phyloP scores from a whole-genome alignment of 2,888 invertebrate species.

The Noctuana brunneofusca region DNA sequence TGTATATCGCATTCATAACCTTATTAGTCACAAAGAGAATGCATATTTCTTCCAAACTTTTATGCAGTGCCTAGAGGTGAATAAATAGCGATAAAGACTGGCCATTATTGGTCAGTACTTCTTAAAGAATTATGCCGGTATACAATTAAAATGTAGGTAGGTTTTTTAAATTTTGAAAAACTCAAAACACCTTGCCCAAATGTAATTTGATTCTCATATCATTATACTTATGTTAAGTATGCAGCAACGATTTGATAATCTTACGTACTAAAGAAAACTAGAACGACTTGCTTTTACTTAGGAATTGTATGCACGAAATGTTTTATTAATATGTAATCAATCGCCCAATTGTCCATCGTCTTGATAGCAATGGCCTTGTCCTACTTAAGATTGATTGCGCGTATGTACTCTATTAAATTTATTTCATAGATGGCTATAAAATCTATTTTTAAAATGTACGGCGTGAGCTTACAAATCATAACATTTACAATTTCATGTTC shows the following conservation, averaged over 20 bases:
- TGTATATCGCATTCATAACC: conserved; percentile 13
- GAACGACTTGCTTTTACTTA: conserved; percentile 1
- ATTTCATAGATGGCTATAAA: conserved; percentile 6
- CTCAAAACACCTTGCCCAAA: too few species aligned
- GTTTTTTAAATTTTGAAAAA: too few species aligned
- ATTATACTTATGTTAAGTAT: too few species aligned
- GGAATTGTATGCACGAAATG: conserved; percentile 16
- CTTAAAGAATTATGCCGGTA: too few species aligned
- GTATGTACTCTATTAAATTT: not conserved
- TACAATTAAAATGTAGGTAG: too few species aligned
- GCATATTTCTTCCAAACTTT: conserved; percentile 3
- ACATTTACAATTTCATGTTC: not conserved
- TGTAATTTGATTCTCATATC: too few species aligned
- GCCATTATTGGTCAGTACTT: too few species aligned
- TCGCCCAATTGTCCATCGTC: conserved; percentile 27
- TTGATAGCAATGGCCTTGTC: conserved; percentile 23
- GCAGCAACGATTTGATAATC: too few species aligned
- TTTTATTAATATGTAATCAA: conserved; percentile 28
- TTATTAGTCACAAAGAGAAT: conserved; percentile 10
- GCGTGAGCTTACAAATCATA: conserved; percentile 3
- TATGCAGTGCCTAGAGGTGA: too few species aligned
- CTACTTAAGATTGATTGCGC: conserved; percentile 7
- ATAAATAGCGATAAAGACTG: too few species aligned
- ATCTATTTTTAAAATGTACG: conserved; percentile 7
- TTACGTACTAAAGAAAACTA: not conserved